Conservation (phyloP, 2,888 invertebrate species). For the Leptinotarsa juncta region DNA sequence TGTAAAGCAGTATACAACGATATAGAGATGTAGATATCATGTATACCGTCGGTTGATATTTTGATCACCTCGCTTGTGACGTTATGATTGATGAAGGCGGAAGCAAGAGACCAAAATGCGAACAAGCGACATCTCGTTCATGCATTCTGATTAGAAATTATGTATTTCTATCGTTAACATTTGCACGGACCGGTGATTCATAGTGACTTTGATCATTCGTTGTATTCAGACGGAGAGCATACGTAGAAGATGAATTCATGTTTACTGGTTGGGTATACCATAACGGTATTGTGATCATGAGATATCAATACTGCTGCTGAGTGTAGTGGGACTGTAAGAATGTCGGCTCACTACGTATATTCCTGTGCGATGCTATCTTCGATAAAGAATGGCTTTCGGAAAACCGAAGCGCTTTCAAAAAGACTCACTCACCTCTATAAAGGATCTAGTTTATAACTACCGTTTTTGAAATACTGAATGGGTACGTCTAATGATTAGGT, state of each 20-base stretch:
- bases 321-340: conserved; percentile 51
- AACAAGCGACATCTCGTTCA: conserved; percentile 26
- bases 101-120: conserved; percentile 32
- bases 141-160: conserved; percentile 54
- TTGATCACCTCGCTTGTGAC: conserved; percentile 30
- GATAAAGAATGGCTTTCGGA: conserved; percentile 59
- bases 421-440: conserved; percentile 44
- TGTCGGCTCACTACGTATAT: conserved; percentile 53
- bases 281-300: conserved; percentile 58
- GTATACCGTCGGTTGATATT: conserved; percentile 25
- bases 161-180: conserved; percentile 50
- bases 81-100: conserved; percentile 48
- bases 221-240: conserved; percentile 46
- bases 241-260: conserved; percentile 54
- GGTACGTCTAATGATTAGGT: conserved; percentile 13
- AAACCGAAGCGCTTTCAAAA: conserved; percentile 51
- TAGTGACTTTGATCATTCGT: conserved; percentile 49
- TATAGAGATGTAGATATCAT: conserved; percentile 33
- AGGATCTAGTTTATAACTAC: conserved; percentile 40
- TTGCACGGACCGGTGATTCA: conserved; percentile 53
- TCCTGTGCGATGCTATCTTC: conserved; percentile 57
- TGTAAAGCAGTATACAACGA: conserved; percentile 15
- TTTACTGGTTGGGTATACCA: conserved; percentile 47
- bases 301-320: conserved; percentile 55
- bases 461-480: conserved; percentile 21